These are phyloP conservation scores for Cyclina sinensis DNA, from an alignment of 1,140 invertebrate species.

Conservation along the genomic window DNA sequence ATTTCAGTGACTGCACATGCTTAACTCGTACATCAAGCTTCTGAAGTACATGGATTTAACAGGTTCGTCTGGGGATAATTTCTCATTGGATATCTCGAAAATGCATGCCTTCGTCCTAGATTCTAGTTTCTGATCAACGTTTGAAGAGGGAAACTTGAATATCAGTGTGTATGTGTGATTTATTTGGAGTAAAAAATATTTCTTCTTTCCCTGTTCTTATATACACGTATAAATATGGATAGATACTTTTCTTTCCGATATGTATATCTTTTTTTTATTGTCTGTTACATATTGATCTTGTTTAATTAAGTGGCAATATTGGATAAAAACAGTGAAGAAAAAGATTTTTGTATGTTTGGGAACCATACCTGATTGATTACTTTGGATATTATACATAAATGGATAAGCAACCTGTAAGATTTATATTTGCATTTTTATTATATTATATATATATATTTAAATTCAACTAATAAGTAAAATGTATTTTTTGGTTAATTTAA, in stretches of 20 bases:
- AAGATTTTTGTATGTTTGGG: not conserved
- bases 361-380: not conserved
- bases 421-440: not conserved
- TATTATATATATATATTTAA: not conserved
- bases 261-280: conserved; percentile 3
- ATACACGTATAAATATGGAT: not conserved
- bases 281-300: conserved; percentile 4
- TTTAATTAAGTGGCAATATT: not conserved
- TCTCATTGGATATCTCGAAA: conserved; percentile 32
- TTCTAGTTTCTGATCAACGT: not conserved
- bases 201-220: conserved; percentile 6
- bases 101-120: conserved; percentile 26
- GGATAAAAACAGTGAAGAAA: not conserved
- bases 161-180: conserved; percentile 6
- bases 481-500: not conserved
- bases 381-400: conserved; percentile 1
- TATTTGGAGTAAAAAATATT: conserved; percentile 12
- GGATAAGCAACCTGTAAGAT: not conserved
- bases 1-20: conserved; percentile 34
- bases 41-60: conserved; percentile 12
- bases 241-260: conserved; percentile 4
- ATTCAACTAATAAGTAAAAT: not conserved
- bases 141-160: conserved; percentile 41
- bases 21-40: not conserved
- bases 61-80: conserved; percentile 39